Evolutionary conservation across 2,888 invertebrate species (phyloP), one percentile per base, ranked within the genome.

Genomic region (Synergus japonicus): DNA sequence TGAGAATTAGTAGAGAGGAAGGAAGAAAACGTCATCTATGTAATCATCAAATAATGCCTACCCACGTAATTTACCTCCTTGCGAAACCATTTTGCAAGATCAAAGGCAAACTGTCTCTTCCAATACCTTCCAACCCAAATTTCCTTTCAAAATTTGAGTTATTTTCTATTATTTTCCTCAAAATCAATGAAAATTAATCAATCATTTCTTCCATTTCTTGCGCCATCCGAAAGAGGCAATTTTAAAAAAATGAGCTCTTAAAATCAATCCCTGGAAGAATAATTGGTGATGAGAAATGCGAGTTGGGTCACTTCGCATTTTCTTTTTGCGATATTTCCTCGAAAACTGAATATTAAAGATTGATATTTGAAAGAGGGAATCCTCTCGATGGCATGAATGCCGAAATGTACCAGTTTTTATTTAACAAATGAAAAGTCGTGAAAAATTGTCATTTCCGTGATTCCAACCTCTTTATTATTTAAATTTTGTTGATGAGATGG

Each of bases 21-120:
- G 77, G 46, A 78, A 76, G 76, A 76, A 76, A 79, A 66, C 77
- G 67, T 79, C 81, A 82, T 76, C 73, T 67, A 64, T 49, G 13
- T 43, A 43, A 66, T 66, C 18, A 66, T 66, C 44, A 18, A 66
- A 66, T 66, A 18, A 29, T 29, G 29, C 29, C 29, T 29, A 29
- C 29, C 29, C 29, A 29, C 29, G 29, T 29, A 29, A 41, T 43
- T 66, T 13, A 66, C 41, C n/a, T 43, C 43, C 66, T 66, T 66
- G 18, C 9, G 18, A 66, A 66, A 41, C 41, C n/a, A 65, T 41
- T 41, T 43, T 65, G 41, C 43, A 65, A 65, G 15, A 15, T 65
- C 29, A 29, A 29, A 29, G 29, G 29, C 29, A 29, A 29, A 29
- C 29, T 29, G 29, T 29, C 29, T 29, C 29, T 29, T 29, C 29